These are phyloP conservation scores for Melolontha melolontha DNA, from an alignment of 2,888 invertebrate genomes.

Conservation along the genomic window DNA sequence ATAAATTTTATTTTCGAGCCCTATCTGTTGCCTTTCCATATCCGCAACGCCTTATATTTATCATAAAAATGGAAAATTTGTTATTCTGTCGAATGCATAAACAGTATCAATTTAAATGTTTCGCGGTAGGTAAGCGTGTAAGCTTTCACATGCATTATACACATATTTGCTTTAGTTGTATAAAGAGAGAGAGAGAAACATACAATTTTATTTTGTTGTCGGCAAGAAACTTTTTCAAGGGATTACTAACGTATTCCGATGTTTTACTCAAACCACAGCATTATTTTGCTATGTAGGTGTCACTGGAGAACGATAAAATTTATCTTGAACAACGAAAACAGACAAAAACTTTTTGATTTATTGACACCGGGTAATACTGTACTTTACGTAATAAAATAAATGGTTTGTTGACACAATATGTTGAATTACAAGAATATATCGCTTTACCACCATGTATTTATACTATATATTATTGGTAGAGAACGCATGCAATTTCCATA, in stretches of 20 bases:
- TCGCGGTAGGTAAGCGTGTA: background rate
- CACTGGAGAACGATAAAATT: conserved; percentile 15
- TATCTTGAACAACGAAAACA: conserved; percentile 19
- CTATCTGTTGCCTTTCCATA: conserved; percentile 12
- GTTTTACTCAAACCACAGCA: conserved; percentile 10
- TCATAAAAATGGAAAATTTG: conserved; percentile 39
- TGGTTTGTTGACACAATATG: background rate
- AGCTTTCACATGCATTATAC: background rate
- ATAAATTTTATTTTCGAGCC: conserved; percentile 33
- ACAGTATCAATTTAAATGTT: conserved; percentile 40
- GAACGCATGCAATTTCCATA: too few species aligned
- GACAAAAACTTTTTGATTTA: conserved; percentile 19
- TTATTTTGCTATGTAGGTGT: conserved; percentile 20
- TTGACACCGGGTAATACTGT: conserved; percentile 1
- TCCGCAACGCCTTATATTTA: conserved; percentile 32
- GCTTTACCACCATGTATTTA: too few species aligned
- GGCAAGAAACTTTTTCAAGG: conserved; percentile 3
- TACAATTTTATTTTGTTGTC: conserved; percentile 2
- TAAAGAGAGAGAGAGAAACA: conserved; percentile 11
- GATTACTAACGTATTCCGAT: conserved; percentile 17
- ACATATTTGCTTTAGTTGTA: background rate
- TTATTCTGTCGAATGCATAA: conserved; percentile 41
- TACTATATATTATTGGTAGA: too few species aligned
- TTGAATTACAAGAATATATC: too few species aligned
- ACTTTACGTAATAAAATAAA: conserved; percentile 1